Percentiles rank a stretch among this genome's conserved stretches.
These are phyloP conservation scores for Epinephelus coioides DNA, from an alignment of 2,797 vertebrate genomes.

Conservation along the genomic window DNA sequence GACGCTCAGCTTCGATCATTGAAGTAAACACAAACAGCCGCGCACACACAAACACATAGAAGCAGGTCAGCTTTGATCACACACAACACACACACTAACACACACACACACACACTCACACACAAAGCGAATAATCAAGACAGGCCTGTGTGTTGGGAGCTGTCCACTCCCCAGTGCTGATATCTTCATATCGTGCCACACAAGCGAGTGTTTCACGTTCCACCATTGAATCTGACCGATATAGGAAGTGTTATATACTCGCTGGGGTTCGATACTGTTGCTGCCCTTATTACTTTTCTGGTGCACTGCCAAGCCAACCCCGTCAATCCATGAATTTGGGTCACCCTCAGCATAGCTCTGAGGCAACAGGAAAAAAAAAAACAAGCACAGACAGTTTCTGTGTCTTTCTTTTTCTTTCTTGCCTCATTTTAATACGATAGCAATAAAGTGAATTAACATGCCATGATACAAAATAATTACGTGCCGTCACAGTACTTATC, in stretches of 20 bases:
- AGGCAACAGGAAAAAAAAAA: conserved; percentile 42
- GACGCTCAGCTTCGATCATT: conserved; percentile 40
- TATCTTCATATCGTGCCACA: conserved; percentile 51
- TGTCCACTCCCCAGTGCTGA: conserved; percentile 56
- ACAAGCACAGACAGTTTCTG: conserved; percentile 43
- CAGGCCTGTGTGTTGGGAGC: conserved; percentile 39
- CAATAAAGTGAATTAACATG: conserved; percentile 24
- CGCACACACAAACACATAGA: conserved; percentile 34
- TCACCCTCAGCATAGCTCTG: conserved; percentile 69
- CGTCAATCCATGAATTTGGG: conserved; percentile 79
- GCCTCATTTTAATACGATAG: conserved; percentile 25
- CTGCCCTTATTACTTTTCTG: conserved; percentile 81
- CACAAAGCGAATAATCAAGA: conserved; percentile 22
- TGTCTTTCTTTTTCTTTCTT: conserved; percentile 17
- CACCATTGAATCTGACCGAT: conserved; percentile 56
- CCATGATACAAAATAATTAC: background rate
- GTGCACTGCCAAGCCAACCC: conserved; percentile 75
- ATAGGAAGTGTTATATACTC: conserved; percentile 68
- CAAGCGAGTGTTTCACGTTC: conserved; percentile 58
- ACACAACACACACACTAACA: conserved; percentile 22
- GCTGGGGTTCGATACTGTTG: conserved; percentile 68
- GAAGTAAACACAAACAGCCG: conserved; percentile 44
- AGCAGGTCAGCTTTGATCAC: conserved; percentile 70
- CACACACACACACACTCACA: conserved; percentile 19
- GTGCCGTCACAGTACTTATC: background rate